Base-by-base conservation (phyloP, 2,888 invertebrate genomes). In the Prenolepis imparis region DNA sequence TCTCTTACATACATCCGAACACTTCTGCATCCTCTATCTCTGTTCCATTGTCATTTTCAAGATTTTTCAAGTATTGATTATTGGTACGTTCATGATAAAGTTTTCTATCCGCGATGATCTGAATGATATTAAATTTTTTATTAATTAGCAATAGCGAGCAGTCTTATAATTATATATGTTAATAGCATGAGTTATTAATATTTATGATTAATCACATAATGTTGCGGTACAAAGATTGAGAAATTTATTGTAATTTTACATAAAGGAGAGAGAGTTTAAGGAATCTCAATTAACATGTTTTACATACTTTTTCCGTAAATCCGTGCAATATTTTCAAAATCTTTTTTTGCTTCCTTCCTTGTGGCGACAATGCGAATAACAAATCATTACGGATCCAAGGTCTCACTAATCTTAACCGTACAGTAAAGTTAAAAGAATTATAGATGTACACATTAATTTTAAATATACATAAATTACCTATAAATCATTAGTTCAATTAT, bases 381-480 rank as follows among this genome's bases (percentile, higher is more conserved):
- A 95, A 93, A 48, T 96, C 95, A 0, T 94, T 91, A 91, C 96
- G 95, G 0, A 96, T 93, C 95, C 97, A 96, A 0, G 97, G 96
- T 90, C 36, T 3, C 36, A 36, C 4, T 0, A 95, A 82, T 85
- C 93, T 92, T 12, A 32, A 61, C 15, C 39, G n/a, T 11, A n/a
- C n/a, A n/a, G n/a, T n/a, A n/a, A n/a, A n/a, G n/a, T n/a, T n/a
- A n/a, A n/a, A n/a, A n/a, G n/a, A n/a, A n/a, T n/a, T n/a, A 36
- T 1, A n/a, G 6, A n/a, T 52, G n/a, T 52, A n/a, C 48, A 52
- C 8, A 52, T n/a, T n/a, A 28, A 28, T 48, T 52, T 8, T 36
- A 1, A 28, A 0, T 21, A 39, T n/a, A 0, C 12, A 24, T 74
- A 48, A 28, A 68, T 75, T 75, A 77, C 77, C 77, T 77, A n/a